Base-by-base conservation (phyloP, 2,888 invertebrate genomes). In the Priocnemis perturbator region DNA sequence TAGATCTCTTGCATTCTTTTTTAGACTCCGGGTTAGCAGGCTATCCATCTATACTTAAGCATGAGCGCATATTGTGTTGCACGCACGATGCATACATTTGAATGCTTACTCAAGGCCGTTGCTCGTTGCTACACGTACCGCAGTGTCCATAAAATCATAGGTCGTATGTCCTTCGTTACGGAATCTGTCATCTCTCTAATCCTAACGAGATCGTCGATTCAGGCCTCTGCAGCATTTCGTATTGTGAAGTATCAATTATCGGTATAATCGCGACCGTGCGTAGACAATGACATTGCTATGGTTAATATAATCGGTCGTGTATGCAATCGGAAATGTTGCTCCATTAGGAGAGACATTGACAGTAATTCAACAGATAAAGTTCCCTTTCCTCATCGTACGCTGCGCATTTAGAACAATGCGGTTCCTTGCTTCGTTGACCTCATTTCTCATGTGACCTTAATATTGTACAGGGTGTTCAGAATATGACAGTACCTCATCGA, bases 31-130 rank as follows among this genome's bases (percentile, higher is more conserved):
- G 69, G 73, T 79, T 74, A 76, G 74, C 77, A 73, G 74, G 74
- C 73, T 71, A 73, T 74, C 67, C 78, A 73, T 74, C 75, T 79
- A 76, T 75, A 79, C 78, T 74, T 74, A 76, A 76, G 76, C 72
- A 70, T 76, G 76, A 76, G 76, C 78, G 71, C 75, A 78, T 69
- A 72, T 80, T 74, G 76, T 76, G 62, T 72, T 71, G 70, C 74
- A 74, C 66, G 72, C 69, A 74, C 64, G 65, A 74, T 74, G 74
- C 73, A 78, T 79, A 77, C 73, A 74, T 77, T 79, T 78, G 71
- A 79, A 81, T 79, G 76, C 73, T 77, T 64, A 76, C 64, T 69
- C 82, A 82, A 84, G 84, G 84, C 74, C 81, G 67, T 53, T 69
- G 20, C 37, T 30, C 14, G 26, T 23, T 50, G 48, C 66, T 66